A percentile compares a stretch with the other conserved stretches of the same genome.
Conservation (phyloP, 2,113 vertebrate species). For the Lepidothrix coronata region DNA sequence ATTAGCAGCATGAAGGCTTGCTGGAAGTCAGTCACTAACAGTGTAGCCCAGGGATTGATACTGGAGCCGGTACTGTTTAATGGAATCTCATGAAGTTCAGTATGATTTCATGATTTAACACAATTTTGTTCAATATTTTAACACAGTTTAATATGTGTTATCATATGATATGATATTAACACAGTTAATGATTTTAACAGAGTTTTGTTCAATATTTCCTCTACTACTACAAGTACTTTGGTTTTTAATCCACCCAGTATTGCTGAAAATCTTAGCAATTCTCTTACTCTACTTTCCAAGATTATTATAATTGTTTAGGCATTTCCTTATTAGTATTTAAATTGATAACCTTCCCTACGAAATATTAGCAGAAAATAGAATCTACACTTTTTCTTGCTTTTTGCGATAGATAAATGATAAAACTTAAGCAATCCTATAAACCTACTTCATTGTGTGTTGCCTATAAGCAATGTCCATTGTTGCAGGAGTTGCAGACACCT, state of each 20-base stretch:
- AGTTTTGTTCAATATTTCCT: background rate
- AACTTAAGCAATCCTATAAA: background rate
- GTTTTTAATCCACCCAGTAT: background rate
- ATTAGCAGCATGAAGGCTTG: background rate
- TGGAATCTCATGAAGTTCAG: background rate
- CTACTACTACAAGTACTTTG: background rate
- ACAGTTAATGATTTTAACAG: background rate
- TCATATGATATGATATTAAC: too few relatives aligned
- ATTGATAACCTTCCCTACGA: too few relatives aligned
- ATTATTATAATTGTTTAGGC: background rate
- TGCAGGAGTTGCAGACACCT: background rate
- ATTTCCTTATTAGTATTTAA: background rate
- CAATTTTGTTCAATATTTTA: background rate
- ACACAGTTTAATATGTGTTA: too few relatives aligned
- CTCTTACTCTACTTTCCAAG: background rate
- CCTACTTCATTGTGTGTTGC: background rate
- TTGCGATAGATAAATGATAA: background rate
- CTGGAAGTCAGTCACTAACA: background rate
- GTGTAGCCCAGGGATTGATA: accelerated
- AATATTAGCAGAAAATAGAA: background rate
- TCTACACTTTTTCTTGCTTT: background rate
- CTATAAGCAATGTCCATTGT: background rate
- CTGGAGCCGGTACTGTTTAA: background rate
- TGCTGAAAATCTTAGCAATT: background rate
- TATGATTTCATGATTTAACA: background rate